phyloP scores from a whole-genome alignment of 2,113 vertebrate species.

The Nycticryphes semicollaris region DNA sequence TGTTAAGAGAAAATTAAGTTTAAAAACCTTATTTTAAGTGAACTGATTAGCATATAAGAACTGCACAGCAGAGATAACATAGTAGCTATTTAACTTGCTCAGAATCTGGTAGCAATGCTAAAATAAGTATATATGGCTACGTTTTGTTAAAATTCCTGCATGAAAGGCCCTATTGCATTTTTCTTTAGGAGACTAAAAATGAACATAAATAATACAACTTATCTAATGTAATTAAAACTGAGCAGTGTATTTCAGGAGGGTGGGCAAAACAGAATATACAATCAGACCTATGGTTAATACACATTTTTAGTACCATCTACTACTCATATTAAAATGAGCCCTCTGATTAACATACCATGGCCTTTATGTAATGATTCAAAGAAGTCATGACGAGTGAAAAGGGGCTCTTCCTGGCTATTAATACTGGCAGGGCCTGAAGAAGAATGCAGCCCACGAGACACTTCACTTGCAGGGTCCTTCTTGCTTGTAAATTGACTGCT shows the following conservation, averaged over 20 bases:
- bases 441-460: not conserved
- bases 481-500: conserved; percentile 79
- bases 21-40: not conserved
- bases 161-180: not conserved
- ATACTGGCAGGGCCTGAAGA: conserved; percentile 54
- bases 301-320: not conserved
- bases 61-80: not conserved
- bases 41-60: not conserved
- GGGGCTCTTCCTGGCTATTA: conserved; percentile 81
- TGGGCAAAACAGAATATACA: not conserved
- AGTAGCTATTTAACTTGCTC: not conserved
- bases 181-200: not conserved
- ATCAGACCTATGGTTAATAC: not conserved
- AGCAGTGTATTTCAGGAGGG: not conserved
- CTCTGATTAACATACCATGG: conserved; percentile 80
- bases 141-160: not conserved
- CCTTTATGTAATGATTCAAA: conserved; percentile 90
- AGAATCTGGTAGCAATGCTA: not conserved
- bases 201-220: not conserved
- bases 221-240: not conserved
- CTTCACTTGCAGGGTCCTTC: conserved; percentile 57
- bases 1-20: conserved; percentile 52
- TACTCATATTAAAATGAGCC: not conserved
- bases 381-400: conserved; percentile 93
- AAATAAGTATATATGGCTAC: not conserved